A percentile compares a stretch with the other conserved stretches of the same genome.
Conservation (phyloP, 2,888 invertebrate genomes). For the Subacronicta megacephala region DNA sequence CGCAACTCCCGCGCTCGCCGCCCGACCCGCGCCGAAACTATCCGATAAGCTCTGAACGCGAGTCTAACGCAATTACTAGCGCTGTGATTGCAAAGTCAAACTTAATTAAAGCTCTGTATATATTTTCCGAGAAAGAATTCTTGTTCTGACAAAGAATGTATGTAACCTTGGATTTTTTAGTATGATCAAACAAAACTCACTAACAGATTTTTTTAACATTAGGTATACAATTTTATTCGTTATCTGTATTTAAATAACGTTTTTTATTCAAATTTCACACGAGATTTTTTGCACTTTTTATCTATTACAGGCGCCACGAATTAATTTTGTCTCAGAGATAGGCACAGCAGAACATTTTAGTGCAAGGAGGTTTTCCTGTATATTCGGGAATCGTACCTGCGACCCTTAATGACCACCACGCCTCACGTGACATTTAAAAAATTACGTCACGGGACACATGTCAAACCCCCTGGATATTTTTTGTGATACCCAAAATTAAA, state of each 20-base stretch:
- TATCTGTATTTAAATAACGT: neutral
- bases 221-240: neutral
- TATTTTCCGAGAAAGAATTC: constrained; percentile 40
- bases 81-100: constrained; percentile 31
- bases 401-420: too few species aligned
- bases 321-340: too few species aligned
- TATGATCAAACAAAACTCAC: constrained; percentile 24
- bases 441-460: too few species aligned
- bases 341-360: too few species aligned
- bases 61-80: constrained; percentile 37
- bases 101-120: constrained; percentile 32
- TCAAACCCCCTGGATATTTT: neutral
- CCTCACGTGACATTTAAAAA: too few species aligned
- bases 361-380: too few species aligned
- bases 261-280: neutral
- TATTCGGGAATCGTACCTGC: too few species aligned
- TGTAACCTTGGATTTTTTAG: constrained; percentile 39
- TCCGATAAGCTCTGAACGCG: constrained; percentile 56
- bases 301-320: neutral
- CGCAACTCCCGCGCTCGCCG: constrained; percentile 37
- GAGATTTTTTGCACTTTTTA: neutral
- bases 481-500: constrained; percentile 6
- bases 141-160: constrained; percentile 8
- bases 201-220: constrained; percentile 8
- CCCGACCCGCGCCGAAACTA: constrained; percentile 47